Base-by-base conservation (phyloP, 1,140 invertebrate species). In the Drosophila fuyamai region DNA sequence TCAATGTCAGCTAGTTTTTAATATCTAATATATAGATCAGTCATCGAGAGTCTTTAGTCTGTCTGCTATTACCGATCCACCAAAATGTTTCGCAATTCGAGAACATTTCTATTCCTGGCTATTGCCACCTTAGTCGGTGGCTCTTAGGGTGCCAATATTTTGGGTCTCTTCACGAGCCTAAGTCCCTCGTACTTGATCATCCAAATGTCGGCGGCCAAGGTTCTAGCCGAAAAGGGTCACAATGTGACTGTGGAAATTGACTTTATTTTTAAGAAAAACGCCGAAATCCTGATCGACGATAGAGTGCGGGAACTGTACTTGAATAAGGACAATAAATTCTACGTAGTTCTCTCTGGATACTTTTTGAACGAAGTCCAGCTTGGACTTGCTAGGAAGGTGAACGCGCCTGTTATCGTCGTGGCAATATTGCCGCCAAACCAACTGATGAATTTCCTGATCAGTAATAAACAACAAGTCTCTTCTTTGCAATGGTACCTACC, bases 171-270 rank as follows among this genome's bases (percentile, higher is more conserved):
- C 5, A n/a, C 48, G 27, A 50, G 48, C 8, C 29, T 50, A 1
- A 73, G 71, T 29, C 74, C 77, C 12, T 91, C 89, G 0, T 86
- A 91, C 58, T 32, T 91, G 8, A 86, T 91, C 13, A 47, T 91
- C 0, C 68, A 91, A 32, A 73, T 89, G 53, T 78, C 88, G 12
- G 48, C 80, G 38, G 74, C 59, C 0, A 75, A 79, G 27, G 68
- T 76, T 0, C 43, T 91, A n/a, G 88, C 84, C 4, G 88, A 91
- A 27, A 35, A 59, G 32, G 88, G 85, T 1, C 90, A 92, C 56
- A 81, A 92, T 41, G 73, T 92, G 8, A 91, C 90, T 0, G 77
- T 92, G 23, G 68, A 50, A 8, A 35, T 50, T 27, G 27, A 32
- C 1, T 50, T 50, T 10, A 50, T 50, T 27, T 50, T 16, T 9